Conservation (phyloP, 2,888 invertebrate genomes). For the Lasioglossum lativentre region DNA sequence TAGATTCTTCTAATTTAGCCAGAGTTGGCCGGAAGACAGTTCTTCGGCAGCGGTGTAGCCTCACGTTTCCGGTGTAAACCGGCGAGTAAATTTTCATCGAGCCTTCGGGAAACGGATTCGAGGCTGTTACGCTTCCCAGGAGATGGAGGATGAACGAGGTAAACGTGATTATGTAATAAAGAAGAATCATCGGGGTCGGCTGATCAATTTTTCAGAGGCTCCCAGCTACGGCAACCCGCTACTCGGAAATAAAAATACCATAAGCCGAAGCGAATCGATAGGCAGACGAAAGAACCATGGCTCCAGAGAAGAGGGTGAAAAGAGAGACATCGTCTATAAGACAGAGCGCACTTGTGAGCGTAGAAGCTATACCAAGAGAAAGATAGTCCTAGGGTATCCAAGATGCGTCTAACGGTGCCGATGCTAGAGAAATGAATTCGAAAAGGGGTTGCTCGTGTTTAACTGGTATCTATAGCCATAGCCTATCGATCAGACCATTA, state of each 20-base stretch:
- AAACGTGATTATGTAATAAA: conserved; percentile 44
- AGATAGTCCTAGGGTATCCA: conserved; percentile 47
- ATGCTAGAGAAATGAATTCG: conserved; percentile 70
- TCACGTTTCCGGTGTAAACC: not conserved
- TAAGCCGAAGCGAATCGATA: conserved; percentile 76
- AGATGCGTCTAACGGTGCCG: conserved; percentile 35
- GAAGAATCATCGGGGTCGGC: conserved; percentile 34
- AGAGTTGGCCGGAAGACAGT: not conserved
- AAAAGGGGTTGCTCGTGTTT: conserved; percentile 71
- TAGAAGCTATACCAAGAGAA: conserved; percentile 26
- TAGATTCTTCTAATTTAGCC: not conserved
- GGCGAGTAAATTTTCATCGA: conserved; percentile 4
- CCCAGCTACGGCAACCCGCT: conserved; percentile 15
- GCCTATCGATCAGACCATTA: conserved; percentile 74
- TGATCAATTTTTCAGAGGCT: conserved; percentile 46
- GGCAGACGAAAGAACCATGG: conserved; percentile 68
- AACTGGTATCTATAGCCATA: conserved; percentile 67
- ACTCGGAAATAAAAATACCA: conserved; percentile 52
- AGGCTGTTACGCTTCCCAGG: not conserved
- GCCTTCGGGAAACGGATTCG: not conserved
- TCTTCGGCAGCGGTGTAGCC: not conserved
- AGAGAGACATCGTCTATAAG: conserved; percentile 13
- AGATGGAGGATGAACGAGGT: conserved; percentile 13
- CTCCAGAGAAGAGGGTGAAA: conserved; percentile 49
- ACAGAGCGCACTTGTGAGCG: conserved; percentile 15